Evolutionary conservation across 2,888 invertebrate species (phyloP).

Genomic region (Sialis lutaria): DNA sequence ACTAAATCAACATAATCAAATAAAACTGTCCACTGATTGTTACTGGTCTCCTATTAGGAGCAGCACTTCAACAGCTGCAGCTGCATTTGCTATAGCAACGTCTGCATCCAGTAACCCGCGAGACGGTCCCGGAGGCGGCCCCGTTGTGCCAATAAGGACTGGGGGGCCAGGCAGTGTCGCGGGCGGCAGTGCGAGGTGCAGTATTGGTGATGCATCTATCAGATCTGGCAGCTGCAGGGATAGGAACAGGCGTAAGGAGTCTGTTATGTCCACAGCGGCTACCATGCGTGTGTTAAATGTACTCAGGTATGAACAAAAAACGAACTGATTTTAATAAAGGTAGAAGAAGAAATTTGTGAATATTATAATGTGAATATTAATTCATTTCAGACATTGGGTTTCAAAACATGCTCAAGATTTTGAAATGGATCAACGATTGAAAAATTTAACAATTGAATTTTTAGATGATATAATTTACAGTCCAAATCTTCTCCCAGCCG

Average conservation of each 20-base stretch:
- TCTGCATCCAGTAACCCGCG: constrained; percentile 73
- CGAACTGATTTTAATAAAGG: neutral
- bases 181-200: constrained; percentile 16
- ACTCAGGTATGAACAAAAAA: constrained; percentile 30
- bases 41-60: constrained; percentile 32
- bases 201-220: constrained; percentile 14
- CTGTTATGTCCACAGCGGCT: constrained; percentile 79
- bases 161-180: constrained; percentile 6
- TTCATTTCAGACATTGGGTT: constrained; percentile 58
- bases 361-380: neutral
- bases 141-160: constrained; percentile 5
- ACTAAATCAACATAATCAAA: neutral
- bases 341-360: neutral
- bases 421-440: constrained; percentile 56
- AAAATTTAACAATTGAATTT: constrained; percentile 65
- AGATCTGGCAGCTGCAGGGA: constrained; percentile 25
- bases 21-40: neutral
- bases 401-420: constrained; percentile 83
- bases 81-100: constrained; percentile 82
- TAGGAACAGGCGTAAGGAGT: constrained; percentile 43
- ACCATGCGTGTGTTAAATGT: constrained; percentile 86
- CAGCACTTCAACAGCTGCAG: constrained; percentile 72
- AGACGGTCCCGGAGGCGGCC: constrained; percentile 26
- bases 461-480: constrained; percentile 73
- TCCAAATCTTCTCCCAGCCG: constrained; percentile 69